Percentiles rank a stretch among this genome's conserved stretches.
Evolutionary conservation across 1,140 invertebrate species (phyloP).

Genomic region (Nylanderia fulva): DNA sequence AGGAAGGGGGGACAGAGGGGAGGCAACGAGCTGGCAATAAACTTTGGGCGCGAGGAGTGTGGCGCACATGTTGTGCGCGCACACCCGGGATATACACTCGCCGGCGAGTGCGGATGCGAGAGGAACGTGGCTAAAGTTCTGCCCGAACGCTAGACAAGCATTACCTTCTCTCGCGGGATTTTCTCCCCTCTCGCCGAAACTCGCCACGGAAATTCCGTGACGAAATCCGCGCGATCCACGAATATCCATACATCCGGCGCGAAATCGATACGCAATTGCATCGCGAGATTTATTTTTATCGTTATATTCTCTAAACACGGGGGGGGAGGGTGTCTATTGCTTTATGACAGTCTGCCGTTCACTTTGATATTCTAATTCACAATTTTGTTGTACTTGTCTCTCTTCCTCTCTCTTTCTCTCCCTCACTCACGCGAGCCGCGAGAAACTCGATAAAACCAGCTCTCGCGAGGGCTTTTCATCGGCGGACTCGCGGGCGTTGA

Average conservation of each 20-base stretch:
- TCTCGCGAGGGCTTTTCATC: constrained; percentile 64
- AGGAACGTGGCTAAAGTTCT: constrained; percentile 22
- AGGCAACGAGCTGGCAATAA: constrained; percentile 77
- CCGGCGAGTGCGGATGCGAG: constrained; percentile 48
- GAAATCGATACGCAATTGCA: background rate
- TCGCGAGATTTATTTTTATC: background rate
- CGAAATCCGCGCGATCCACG: background rate
- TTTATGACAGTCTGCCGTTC: background rate
- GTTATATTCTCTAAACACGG: background rate
- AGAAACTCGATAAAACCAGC: constrained; percentile 48
- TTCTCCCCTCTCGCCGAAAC: background rate
- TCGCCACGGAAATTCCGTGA: background rate
- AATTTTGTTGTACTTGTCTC: background rate
- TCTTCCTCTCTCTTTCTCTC: constrained; percentile 31
- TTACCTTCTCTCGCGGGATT: background rate
- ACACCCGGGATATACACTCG: constrained; percentile 69
- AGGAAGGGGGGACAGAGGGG: background rate
- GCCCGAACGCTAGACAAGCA: constrained; percentile 46
- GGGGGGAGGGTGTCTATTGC: background rate
- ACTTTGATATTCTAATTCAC: background rate
- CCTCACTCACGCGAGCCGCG: background rate
- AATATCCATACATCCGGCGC: background rate
- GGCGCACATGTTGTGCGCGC: constrained; percentile 77
- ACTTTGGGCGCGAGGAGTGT: constrained; percentile 80
- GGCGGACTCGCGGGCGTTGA: constrained; percentile 57